A percentile compares a stretch with the other conserved stretches of the same genome.
These are phyloP conservation scores for Drosophila chauvacae DNA, from an alignment of 1,140 invertebrate species.

Conservation along the genomic window DNA sequence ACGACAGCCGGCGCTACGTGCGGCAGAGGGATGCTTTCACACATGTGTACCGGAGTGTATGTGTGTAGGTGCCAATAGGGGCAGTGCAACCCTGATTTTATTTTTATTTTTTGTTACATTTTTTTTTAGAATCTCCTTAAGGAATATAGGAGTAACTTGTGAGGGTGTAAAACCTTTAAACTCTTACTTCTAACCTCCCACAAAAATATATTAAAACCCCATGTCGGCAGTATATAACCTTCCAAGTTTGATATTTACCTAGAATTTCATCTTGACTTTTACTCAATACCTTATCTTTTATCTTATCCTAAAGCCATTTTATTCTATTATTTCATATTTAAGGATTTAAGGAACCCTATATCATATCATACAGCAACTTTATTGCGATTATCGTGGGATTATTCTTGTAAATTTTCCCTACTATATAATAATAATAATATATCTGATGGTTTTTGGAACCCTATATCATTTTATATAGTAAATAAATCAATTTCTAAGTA, in stretches of 20 bases:
- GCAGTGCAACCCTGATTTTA: background rate
- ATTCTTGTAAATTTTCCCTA: background rate
- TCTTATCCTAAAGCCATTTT: background rate
- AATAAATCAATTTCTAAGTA: background rate
- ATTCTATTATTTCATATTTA: background rate
- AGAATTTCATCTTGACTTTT: background rate
- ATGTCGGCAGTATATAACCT: background rate
- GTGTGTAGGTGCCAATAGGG: slow-evolving; percentile 4
- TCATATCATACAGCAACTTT: background rate
- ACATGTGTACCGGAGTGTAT: background rate
- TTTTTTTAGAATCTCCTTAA: background rate
- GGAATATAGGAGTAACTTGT: background rate
- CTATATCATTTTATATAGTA: background rate
- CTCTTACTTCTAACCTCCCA: background rate
- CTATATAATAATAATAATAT: background rate
- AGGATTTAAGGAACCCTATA: background rate
- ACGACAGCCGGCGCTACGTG: slow-evolving; percentile 1
- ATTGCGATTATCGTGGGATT: background rate
- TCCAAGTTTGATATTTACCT: background rate
- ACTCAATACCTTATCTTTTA: background rate
- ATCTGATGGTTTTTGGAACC: background rate
- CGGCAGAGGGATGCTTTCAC: slow-evolving; percentile 32
- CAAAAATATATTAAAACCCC: background rate
- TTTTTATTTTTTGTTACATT: background rate
- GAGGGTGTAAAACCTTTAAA: no score